Evolutionary conservation across 2,113 vertebrate species (phyloP), one percentile per base, ranked within the genome.

Genomic region (Eudyptes chrysolophus): DNA sequence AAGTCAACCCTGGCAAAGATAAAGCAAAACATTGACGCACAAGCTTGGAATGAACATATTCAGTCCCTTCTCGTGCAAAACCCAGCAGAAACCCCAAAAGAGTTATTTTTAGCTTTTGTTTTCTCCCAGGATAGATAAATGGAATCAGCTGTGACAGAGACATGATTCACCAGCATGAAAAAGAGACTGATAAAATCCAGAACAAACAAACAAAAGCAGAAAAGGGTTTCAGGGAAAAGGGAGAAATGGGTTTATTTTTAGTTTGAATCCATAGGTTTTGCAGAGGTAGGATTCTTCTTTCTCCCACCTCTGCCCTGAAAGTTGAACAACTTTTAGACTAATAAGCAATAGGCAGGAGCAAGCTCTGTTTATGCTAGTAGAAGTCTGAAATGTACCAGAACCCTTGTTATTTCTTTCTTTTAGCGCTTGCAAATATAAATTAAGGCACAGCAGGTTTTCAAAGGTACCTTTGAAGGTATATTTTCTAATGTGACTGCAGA

Each of bases 81-180:
- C n/a, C 60, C 94, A 96, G 75, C 88, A 96, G 93, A 96, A 96
- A 92, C 65, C 85, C 94, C 90, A 76, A 84, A 97, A 87, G 68
- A 70, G 83, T 95, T 97, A 96, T 97, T 97, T 98, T 97, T 97
- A 98, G 91, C 93, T 86, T 94, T 95, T 96, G 87, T 92, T 97
- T 96, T 95, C 92, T 95, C 90, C 86, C 74, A 88, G 87, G 89
- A 93, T 69, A 95, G 92, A 96, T 97, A 96, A 97, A 97, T 96
- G 94, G 86, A 97, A 97, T 97, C 96, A 97, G 89, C 96, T 97
- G 97, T 93, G 95, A 89, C 92, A 96, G 90, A 94, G 87, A 80
- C 94, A 95, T 86, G 94, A 96, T 97, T 96, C 87, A 97, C 92
- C 77, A 95, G 89, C 69, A 72, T 93, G 81, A 91, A 96, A 93